Evolutionary conservation across 2,888 invertebrate species (phyloP), one percentile per base, ranked within the genome.

Genomic region (Esperia sulphurella): DNA sequence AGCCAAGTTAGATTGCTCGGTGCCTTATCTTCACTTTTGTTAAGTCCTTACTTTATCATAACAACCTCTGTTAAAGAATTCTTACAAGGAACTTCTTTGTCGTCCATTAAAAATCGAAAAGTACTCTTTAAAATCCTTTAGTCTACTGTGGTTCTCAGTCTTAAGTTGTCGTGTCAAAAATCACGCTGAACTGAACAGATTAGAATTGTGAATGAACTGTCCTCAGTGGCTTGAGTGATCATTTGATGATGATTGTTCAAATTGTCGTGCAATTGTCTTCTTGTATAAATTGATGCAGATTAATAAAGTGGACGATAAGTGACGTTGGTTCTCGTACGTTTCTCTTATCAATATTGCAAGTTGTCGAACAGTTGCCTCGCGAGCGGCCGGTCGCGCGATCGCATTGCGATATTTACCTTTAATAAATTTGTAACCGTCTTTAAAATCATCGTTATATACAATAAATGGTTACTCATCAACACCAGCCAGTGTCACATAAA

Each of bases 261-360:
- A 10, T 10, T 14, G 14, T 14, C 39, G 39, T 9, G n/a, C 83
- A 85, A 85, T 84, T 85, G 86, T 81, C 77, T 79, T 59, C 73
- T 69, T 72, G 77, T 77, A 75, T 76, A 87, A 87, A 87, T 87
- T 87, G 85, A 82, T 83, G 75, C 79, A 79, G 83, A 83, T 83
- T 83, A 83, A 75, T 84, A 82, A 83, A 87, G 73, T 83, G 80
- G 71, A 63, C 63, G 80, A 81, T 82, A 79, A 81, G 74, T 84
- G 83, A 81, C 79, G 81, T 78, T 51, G 59, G 49, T 49, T 53
- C 33, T 55, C 57, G 55, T 52, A 46, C 57, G 46, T 62, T 71
- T 41, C 42, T 42, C 77, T 86, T 88, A 87, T 87, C 87, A 83
- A 85, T 82, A 81, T 70, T 71, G 75, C 71, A 62, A 68, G 65